Evolutionary conservation across 1,140 invertebrate species (phyloP).

Genomic region (Cataglyphis hispanica): DNA sequence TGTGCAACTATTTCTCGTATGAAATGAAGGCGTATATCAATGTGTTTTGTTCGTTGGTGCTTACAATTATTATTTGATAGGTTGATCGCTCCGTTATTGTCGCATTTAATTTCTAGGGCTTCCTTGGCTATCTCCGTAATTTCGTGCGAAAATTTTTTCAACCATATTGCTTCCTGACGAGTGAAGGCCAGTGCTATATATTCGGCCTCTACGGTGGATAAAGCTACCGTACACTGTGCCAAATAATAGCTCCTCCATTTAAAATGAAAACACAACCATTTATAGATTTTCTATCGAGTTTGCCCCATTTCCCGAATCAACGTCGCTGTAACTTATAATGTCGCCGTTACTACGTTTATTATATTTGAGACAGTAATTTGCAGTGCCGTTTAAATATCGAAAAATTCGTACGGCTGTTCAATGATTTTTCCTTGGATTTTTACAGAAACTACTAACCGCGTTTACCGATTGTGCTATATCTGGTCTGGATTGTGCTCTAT

Average conservation of each 20-base stretch:
- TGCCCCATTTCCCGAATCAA: conserved; percentile 80
- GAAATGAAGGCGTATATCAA: too few species aligned
- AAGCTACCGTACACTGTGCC: too few species aligned
- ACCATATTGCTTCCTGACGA: too few species aligned
- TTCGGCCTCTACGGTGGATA: too few species aligned
- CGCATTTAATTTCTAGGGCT: too few species aligned
- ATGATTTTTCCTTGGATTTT: conserved; percentile 66
- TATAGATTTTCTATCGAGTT: conserved; percentile 71
- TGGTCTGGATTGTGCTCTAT: conserved; percentile 79
- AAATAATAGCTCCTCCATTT: conserved; percentile 25
- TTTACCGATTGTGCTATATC: conserved; percentile 82
- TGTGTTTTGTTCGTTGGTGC: too few species aligned
- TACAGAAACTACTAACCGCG: conserved; percentile 75
- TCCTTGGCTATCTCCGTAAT: too few species aligned
- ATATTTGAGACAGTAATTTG: conserved; percentile 65
- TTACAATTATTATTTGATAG: too few species aligned
- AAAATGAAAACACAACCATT: conserved; percentile 71
- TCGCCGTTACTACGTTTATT: conserved; percentile 26
- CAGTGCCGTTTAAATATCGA: conserved; percentile 81
- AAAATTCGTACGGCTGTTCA: conserved; percentile 80
- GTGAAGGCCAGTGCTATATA: too few species aligned
- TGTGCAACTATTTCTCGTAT: too few species aligned
- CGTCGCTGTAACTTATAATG: conserved; percentile 79
- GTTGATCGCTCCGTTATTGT: too few species aligned
- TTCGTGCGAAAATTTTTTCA: too few species aligned